Conservation (phyloP, 2,888 invertebrate genomes). For the Stenchaetothrips biformis region DNA sequence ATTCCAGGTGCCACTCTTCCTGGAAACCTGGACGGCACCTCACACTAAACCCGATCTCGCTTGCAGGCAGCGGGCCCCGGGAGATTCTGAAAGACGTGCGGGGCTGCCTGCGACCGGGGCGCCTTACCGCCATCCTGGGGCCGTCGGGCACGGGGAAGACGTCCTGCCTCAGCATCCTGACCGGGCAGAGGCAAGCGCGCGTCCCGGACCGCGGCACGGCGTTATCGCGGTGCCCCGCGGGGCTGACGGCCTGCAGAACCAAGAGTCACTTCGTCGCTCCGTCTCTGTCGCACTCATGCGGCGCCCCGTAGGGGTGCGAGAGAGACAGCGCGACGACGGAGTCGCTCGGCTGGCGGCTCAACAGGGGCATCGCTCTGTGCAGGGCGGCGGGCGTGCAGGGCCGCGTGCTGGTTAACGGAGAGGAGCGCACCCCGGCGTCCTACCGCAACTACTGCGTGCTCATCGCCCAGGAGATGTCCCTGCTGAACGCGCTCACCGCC, state of each 20-base stretch:
- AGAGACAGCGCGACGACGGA: slow-evolving; percentile 16
- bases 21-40: too few relatives aligned
- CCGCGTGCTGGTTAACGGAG: slow-evolving; percentile 66
- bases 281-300: too few relatives aligned
- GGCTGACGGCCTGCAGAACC: too few relatives aligned
- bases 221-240: too few relatives aligned
- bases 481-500: slow-evolving; percentile 54
- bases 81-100: slow-evolving; percentile 53
- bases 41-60: too few relatives aligned
- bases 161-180: slow-evolving; percentile 66
- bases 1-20: too few relatives aligned
- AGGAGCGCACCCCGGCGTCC: slow-evolving; percentile 57
- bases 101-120: slow-evolving; percentile 58
- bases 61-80: slow-evolving; percentile 36
- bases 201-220: background rate
- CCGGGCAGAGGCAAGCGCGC: slow-evolving; percentile 58
- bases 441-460: slow-evolving; percentile 71
- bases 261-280: too few relatives aligned
- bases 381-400: slow-evolving; percentile 57
- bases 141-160: slow-evolving; percentile 75
- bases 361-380: slow-evolving; percentile 35
- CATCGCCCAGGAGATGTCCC: slow-evolving; percentile 55
- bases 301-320: too few relatives aligned
- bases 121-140: slow-evolving; percentile 61
- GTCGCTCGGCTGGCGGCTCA: slow-evolving; percentile 27